Conservation (phyloP, 1,140 invertebrate genomes). For the Penaeus indicus region DNA sequence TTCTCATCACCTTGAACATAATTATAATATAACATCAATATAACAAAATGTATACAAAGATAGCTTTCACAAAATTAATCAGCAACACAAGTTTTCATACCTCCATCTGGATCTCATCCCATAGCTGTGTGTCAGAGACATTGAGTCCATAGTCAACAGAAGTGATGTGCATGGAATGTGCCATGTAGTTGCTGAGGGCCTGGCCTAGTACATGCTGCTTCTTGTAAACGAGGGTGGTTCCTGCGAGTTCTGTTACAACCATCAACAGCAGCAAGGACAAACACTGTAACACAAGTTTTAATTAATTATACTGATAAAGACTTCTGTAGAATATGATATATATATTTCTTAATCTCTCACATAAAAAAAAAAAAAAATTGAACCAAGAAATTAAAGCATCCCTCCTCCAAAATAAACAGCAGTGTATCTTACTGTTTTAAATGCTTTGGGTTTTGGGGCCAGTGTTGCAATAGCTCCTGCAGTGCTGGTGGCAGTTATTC, state of each 20-base stretch:
- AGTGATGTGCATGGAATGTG: slow-evolving; percentile 45
- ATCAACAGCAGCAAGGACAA: slow-evolving; percentile 82
- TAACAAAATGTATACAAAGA: neutral
- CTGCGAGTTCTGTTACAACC: slow-evolving; percentile 83
- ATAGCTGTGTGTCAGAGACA: slow-evolving; percentile 73
- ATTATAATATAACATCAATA: neutral
- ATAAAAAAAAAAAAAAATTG: neutral
- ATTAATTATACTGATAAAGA: neutral
- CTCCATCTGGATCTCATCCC: slow-evolving; percentile 80
- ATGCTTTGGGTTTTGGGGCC: slow-evolving; percentile 54
- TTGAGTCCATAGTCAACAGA: slow-evolving; percentile 48
- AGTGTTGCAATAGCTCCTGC: slow-evolving; percentile 53
- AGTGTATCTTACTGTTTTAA: slow-evolving; percentile 31
- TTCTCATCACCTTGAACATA: neutral
- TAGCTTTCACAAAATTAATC: neutral
- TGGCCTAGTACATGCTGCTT: slow-evolving; percentile 41
- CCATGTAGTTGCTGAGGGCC: slow-evolving; percentile 45
- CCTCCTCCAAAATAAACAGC: too few species aligned
- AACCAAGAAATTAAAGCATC: too few species aligned
- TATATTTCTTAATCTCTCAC: neutral
- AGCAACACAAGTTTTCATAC: slow-evolving; percentile 66
- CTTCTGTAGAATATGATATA: too few species aligned
- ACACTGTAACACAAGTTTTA: slow-evolving; percentile 74
- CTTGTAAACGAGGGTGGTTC: slow-evolving; percentile 44
- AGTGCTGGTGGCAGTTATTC: slow-evolving; percentile 51